A percentile compares a stretch with the other conserved stretches of the same genome.
These are phyloP conservation scores for Nothobranchius furzeri DNA, from an alignment of 2,113 vertebrate genomes.

Conservation along the genomic window DNA sequence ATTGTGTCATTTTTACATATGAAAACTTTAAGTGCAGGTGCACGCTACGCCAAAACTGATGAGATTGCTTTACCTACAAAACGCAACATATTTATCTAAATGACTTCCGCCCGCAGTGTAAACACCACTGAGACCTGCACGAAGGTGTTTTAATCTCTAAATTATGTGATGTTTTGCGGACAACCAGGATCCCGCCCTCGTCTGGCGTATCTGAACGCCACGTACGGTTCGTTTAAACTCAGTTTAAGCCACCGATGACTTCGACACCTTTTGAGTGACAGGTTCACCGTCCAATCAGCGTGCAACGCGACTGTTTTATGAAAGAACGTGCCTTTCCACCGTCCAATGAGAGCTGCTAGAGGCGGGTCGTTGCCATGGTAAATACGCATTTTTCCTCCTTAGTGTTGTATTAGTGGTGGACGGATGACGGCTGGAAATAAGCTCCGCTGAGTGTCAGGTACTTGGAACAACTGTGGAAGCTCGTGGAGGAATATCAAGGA, in stretches of 20 bases:
- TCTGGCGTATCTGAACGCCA: slow-evolving; percentile 59
- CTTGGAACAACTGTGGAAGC: slow-evolving; percentile 6
- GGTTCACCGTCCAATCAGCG: slow-evolving; percentile 46
- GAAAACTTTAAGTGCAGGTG: too few relatives aligned
- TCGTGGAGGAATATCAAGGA: background rate
- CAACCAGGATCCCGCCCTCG: slow-evolving; percentile 32
- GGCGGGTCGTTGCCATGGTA: slow-evolving; percentile 70
- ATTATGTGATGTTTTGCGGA: background rate
- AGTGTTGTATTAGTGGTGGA: slow-evolving; percentile 19
- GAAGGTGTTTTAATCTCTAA: background rate
- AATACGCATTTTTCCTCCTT: slow-evolving; percentile 14
- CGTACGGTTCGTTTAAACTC: slow-evolving; percentile 69
- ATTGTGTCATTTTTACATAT: too few relatives aligned
- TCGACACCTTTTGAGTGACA: slow-evolving; percentile 52
- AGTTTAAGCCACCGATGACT: slow-evolving; percentile 27
- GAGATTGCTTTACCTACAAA: too few relatives aligned
- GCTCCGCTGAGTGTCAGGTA: slow-evolving; percentile 12
- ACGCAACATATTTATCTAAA: too few relatives aligned
- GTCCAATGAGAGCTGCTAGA: slow-evolving; percentile 39
- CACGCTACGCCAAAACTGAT: too few relatives aligned
- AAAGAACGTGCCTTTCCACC: background rate
- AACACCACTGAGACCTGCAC: background rate
- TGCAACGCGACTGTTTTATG: slow-evolving; percentile 49
- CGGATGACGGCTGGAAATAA: slow-evolving; percentile 57
- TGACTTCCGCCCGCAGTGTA: too few relatives aligned